Conservation (phyloP, 2,113 vertebrate species). For the Corythoichthys haematopterus region DNA sequence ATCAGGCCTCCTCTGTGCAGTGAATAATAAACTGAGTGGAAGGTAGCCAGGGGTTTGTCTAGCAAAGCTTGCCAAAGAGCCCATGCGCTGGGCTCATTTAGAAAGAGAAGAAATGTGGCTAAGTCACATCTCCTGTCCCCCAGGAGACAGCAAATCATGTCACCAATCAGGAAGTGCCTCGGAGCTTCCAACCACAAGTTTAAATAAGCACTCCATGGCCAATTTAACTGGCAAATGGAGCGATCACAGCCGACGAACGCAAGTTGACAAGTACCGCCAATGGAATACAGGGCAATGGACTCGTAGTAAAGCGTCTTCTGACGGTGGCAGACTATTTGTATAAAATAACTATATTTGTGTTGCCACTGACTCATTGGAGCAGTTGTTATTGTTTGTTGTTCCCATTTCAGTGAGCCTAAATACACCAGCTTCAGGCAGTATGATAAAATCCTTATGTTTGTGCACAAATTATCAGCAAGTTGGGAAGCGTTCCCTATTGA, state of each 20-base stretch:
- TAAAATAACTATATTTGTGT: constrained; percentile 26
- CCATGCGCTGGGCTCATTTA: constrained; percentile 38
- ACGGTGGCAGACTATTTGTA: constrained; percentile 25
- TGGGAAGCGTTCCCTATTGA: not conserved
- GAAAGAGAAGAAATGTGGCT: constrained; percentile 44
- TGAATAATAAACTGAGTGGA: constrained; percentile 61
- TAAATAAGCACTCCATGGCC: constrained; percentile 54
- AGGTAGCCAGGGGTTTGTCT: constrained; percentile 46
- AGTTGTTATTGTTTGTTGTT: constrained; percentile 45
- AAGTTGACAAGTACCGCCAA: constrained; percentile 23
- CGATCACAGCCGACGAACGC: not conserved
- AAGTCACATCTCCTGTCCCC: constrained; percentile 48
- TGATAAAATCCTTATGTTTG: not conserved
- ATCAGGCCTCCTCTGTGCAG: constrained; percentile 47
- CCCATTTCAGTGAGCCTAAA: constrained; percentile 23
- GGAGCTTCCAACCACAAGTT: constrained; percentile 55
- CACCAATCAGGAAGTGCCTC: constrained; percentile 44
- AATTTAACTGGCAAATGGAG: constrained; percentile 46
- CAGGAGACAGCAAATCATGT: constrained; percentile 49
- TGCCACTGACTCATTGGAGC: constrained; percentile 32
- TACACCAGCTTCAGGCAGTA: constrained; percentile 2
- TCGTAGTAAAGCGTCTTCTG: constrained; percentile 26
- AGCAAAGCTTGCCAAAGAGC: constrained; percentile 40
- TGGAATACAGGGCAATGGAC: constrained; percentile 25
- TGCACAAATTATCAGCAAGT: not conserved